These are phyloP conservation scores for Petrocephalus schoutedeni DNA, from an alignment of 2,797 vertebrate genomes.

Conservation along the genomic window DNA sequence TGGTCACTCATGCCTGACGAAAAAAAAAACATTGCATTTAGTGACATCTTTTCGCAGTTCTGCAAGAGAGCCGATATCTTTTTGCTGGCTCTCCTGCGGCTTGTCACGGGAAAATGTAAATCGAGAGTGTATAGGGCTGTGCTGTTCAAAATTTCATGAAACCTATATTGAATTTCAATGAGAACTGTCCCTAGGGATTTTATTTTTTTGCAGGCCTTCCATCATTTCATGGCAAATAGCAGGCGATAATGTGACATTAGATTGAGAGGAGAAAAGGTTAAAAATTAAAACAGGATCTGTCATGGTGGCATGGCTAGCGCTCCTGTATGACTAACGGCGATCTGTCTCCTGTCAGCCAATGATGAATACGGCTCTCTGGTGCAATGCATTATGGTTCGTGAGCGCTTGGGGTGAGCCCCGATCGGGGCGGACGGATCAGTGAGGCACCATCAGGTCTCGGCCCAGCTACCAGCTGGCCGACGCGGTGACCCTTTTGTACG, in stretches of 20 bases:
- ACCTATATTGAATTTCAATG: slow-evolving; percentile 14
- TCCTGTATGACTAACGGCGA: neutral
- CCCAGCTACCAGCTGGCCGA: neutral
- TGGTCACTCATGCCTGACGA: neutral
- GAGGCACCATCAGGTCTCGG: neutral
- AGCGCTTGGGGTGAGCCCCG: neutral
- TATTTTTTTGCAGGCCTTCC: neutral
- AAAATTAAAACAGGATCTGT: neutral
- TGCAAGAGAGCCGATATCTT: neutral
- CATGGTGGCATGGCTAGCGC: neutral
- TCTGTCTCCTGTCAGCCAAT: neutral
- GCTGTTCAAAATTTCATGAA: neutral
- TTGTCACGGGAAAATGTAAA: neutral
- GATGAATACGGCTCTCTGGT: neutral
- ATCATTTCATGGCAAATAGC: neutral
- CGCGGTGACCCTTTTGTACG: neutral
- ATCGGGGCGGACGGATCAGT: neutral
- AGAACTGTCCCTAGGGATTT: neutral
- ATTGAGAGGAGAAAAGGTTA: neutral
- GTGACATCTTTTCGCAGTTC: neutral
- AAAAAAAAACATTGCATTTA: neutral
- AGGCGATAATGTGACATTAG: neutral
- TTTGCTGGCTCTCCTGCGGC: neutral
- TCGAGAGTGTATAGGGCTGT: neutral
- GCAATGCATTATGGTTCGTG: neutral